Conservation (phyloP, 2,113 vertebrate species). For the Oceanites oceanicus region DNA sequence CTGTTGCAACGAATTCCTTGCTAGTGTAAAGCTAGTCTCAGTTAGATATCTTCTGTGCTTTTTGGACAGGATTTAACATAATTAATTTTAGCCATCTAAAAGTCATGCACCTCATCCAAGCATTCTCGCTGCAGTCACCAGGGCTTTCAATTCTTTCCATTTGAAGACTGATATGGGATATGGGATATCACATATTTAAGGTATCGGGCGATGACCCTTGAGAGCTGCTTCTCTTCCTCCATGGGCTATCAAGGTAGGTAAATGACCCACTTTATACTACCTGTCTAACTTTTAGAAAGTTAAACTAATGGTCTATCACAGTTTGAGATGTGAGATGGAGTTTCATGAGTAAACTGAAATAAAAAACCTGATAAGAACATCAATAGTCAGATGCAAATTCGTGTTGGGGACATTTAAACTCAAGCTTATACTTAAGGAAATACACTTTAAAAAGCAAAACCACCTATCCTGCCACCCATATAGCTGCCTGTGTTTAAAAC, state of each 20-base stretch:
- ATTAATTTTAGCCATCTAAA: not conserved
- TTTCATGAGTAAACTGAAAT: not conserved
- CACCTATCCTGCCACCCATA: conserved; percentile 34
- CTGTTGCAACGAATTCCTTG: not conserved
- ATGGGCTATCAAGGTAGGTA: not conserved
- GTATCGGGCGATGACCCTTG: not conserved
- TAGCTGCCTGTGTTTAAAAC: conserved; percentile 35
- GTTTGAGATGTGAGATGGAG: not conserved
- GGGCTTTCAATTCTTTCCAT: not conserved
- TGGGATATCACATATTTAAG: not conserved
- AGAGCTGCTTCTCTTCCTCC: not conserved
- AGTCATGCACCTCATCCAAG: not conserved
- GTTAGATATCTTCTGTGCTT: not conserved
- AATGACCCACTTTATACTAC: not conserved
- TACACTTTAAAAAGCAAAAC: not conserved
- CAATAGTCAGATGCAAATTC: not conserved
- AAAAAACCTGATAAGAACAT: not conserved
- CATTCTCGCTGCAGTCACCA: not conserved
- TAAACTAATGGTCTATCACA: not conserved
- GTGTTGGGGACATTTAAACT: conserved; percentile 3
- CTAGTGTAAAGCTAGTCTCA: not conserved
- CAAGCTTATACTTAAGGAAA: not conserved
- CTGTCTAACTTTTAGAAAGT: not conserved
- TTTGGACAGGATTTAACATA: not conserved
- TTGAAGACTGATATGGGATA: not conserved